Evolutionary conservation across 2,113 vertebrate genomes (phyloP), one percentile per base, ranked within the genome.

Genomic region (Poeciliopsis prolifica): DNA sequence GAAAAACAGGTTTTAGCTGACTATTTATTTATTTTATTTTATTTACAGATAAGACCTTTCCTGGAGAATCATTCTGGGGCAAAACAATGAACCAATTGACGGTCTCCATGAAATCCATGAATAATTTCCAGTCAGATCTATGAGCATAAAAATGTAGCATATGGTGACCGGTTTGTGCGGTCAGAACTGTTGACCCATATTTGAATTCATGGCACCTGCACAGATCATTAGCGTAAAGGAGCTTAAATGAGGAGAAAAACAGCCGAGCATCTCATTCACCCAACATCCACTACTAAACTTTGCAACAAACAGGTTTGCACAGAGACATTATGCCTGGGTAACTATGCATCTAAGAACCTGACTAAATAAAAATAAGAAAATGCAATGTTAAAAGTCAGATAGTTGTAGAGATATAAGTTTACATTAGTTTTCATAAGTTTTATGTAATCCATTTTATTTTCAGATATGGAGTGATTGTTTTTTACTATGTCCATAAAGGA

Each of bases 1-100:
- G 84, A 67, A 67, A 70, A 80, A 74, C 66, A 77, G 81, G 74
- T 86, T 90, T 81, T 63, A 77, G 61, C 69, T 30, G 64, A 74
- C 79, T 65, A 68, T 77, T 83, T 37, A 11, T 37, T 37, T 11
- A 2, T 11, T 11, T 37, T 37, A 37, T 11, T 37, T 37, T 11
- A 2, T 37, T 12, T 31, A n/a, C 58, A 42, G 68, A 84, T 44
- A 31, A 42, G 35, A 6, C 68, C 54, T 54, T 40, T 65, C 5
- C 30, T 40, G 13, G 66, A 60, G 29, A 68, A n/a, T 33, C 8
- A 3, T 30, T 12, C 5, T 15, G 29, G 19, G 15, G 15, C 17
- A 35, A 72, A 40, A 1, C 28, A 11, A 76, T 33, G 15, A 65
- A 9, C 35, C n/a, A 71, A 2, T 17, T 28, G 58, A 33, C 12